phyloP scores from a whole-genome alignment of 2,797 vertebrate species.

The Fistularia commersonii region DNA sequence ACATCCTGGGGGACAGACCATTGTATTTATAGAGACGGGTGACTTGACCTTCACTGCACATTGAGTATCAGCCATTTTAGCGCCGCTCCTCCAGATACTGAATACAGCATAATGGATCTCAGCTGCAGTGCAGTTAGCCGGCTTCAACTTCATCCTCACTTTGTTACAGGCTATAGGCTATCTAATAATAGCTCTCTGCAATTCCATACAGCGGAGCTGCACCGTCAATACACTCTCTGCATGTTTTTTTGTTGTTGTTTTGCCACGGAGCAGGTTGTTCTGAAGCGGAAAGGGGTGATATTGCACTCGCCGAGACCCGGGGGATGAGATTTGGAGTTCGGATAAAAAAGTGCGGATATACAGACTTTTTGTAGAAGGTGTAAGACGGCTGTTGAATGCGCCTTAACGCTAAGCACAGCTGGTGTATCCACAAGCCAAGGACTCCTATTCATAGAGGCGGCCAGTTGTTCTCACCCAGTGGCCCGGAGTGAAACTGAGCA shows the following conservation, averaged over 20 bases:
- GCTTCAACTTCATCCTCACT: conserved; percentile 59
- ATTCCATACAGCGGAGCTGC: conserved; percentile 54
- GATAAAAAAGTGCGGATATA: too few relatives aligned
- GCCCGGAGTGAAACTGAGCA: conserved; percentile 53
- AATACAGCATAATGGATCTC: conserved; percentile 65
- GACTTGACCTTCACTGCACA: conserved; percentile 79
- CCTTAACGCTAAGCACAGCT: conserved; percentile 42
- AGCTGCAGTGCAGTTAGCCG: conserved; percentile 66
- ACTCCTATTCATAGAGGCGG: conserved; percentile 59
- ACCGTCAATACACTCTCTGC: conserved; percentile 35
- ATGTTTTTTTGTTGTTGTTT: conserved; percentile 28
- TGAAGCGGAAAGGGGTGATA: too few relatives aligned
- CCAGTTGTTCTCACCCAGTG: conserved; percentile 69
- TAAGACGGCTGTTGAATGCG: too few relatives aligned
- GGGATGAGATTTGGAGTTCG: too few relatives aligned
- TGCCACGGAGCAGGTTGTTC: conserved; percentile 11
- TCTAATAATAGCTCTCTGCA: conserved; percentile 68
- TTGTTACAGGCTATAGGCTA: conserved; percentile 51
- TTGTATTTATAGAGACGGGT: conserved; percentile 77
- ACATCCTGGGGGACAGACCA: conserved; percentile 74
- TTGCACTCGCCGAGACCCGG: too few relatives aligned
- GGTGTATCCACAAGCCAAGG: conserved; percentile 55
- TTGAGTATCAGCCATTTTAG: conserved; percentile 76
- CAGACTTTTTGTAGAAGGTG: too few relatives aligned
- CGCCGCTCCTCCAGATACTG: conserved; percentile 57